These are phyloP conservation scores for Boloria euphrosyne DNA, from an alignment of 2,888 invertebrate species.

Conservation along the genomic window DNA sequence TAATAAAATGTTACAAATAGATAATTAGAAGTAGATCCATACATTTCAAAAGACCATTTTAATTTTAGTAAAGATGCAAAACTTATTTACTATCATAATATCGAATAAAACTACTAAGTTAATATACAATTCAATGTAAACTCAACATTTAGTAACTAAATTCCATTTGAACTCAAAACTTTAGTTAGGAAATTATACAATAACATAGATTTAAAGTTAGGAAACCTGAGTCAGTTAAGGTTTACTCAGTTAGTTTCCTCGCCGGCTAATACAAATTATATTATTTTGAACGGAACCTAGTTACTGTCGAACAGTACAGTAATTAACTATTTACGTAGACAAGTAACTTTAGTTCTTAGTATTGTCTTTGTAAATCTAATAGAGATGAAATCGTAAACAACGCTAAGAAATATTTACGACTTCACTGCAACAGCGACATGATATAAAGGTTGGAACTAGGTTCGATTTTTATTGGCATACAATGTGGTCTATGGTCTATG, in stretches of 20 bases:
- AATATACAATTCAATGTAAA: conserved; percentile 4
- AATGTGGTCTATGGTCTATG: too few species aligned
- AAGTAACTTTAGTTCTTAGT: neutral
- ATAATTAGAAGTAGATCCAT: too few species aligned
- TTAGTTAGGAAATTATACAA: conserved; percentile 9
- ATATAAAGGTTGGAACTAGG: too few species aligned
- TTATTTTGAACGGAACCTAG: neutral
- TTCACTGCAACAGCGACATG: too few species aligned
- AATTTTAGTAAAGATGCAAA: too few species aligned
- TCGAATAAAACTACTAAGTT: neutral
- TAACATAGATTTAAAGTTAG: conserved; percentile 8
- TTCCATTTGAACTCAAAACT: conserved; percentile 3
- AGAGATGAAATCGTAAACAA: too few species aligned
- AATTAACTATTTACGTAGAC: neutral
- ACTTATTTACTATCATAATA: neutral
- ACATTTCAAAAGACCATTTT: too few species aligned
- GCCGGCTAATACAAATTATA: conserved; percentile 1
- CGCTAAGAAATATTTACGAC: too few species aligned
- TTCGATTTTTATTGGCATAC: too few species aligned
- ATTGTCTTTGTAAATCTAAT: too few species aligned
- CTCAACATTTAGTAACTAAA: conserved; percentile 2
- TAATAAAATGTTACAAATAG: too few species aligned
- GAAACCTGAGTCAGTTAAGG: conserved; percentile 2
- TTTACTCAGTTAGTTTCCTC: neutral
- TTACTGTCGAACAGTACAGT: neutral